A percentile compares a stretch with the other conserved stretches of the same genome.
Evolutionary conservation across 2,888 invertebrate species (phyloP).

Genomic region (Chaetogeoica ovagalla): DNA sequence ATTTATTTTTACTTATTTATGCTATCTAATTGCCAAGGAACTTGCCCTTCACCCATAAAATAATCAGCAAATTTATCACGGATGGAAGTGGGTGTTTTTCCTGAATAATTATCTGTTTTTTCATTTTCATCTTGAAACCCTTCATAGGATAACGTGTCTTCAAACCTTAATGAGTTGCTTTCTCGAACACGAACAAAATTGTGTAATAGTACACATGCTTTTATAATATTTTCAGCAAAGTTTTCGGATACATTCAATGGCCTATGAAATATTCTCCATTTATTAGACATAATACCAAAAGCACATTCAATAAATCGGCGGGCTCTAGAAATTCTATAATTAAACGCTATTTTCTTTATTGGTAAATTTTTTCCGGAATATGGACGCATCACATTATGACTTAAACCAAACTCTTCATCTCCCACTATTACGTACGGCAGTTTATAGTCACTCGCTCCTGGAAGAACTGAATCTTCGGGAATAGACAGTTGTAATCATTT

Average conservation of each 20-base stretch:
- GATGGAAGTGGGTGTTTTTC: constrained; percentile 13
- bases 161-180: constrained; percentile 45
- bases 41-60: no score
- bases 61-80: no score
- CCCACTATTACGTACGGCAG: constrained; percentile 9
- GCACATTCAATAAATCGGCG: constrained; percentile 56
- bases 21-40: constrained; percentile 46
- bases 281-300: constrained; percentile 58
- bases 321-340: constrained; percentile 56
- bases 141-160: constrained; percentile 42
- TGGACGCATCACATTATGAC: constrained; percentile 1
- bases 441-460: constrained; percentile 9
- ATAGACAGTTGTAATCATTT: constrained; percentile 10
- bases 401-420: constrained; percentile 19
- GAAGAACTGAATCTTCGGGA: no score
- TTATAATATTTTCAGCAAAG: constrained; percentile 55
- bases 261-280: constrained; percentile 58
- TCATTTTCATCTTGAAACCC: constrained; percentile 51
- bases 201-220: constrained; percentile 56
- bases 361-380: neutral
- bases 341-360: constrained; percentile 56
- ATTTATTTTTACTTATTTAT: constrained; percentile 41
- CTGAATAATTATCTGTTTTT: constrained; percentile 2
- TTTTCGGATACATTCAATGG: constrained; percentile 55
- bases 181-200: constrained; percentile 54